Conservation (phyloP, 1,140 invertebrate genomes). For the Oncopodura yosiiana region DNA sequence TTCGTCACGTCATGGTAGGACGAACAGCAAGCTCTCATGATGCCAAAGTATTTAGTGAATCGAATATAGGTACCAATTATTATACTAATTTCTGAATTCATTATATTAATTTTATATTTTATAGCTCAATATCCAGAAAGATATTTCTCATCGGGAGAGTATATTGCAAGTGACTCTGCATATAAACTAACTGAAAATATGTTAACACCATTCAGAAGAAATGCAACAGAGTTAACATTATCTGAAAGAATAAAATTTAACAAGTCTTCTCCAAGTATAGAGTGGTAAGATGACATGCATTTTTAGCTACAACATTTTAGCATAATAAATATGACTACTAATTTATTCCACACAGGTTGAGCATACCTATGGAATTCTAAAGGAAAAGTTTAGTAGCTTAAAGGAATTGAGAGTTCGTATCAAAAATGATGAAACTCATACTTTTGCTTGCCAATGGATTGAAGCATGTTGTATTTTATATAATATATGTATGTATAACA, state of each 20-base stretch:
- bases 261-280: not conserved
- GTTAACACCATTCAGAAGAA: slow-evolving; percentile 6
- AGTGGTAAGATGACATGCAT: too few relatives aligned
- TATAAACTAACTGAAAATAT: slow-evolving; percentile 1
- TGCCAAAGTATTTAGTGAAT: not conserved
- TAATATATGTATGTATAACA: too few relatives aligned
- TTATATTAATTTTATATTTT: too few relatives aligned
- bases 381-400: slow-evolving; percentile 8
- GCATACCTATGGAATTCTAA: slow-evolving; percentile 4
- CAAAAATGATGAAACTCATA: not conserved
- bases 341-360: not conserved
- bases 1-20: not conserved
- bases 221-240: not conserved
- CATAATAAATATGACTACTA: too few relatives aligned
- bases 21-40: not conserved
- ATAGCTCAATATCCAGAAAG: not conserved
- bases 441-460: slow-evolving; percentile 15
- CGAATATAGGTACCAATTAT: too few relatives aligned
- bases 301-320: too few relatives aligned
- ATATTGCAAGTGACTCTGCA: slow-evolving; percentile 6
- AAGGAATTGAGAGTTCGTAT: slow-evolving; percentile 5
- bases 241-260: not conserved
- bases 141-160: slow-evolving; percentile 1
- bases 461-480: slow-evolving; percentile 10
- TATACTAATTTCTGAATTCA: too few relatives aligned